A percentile compares a stretch with the other conserved stretches of the same genome.
Evolutionary conservation across 2,888 invertebrate genomes (phyloP).

Genomic region (Tricholauxania praeusta): DNA sequence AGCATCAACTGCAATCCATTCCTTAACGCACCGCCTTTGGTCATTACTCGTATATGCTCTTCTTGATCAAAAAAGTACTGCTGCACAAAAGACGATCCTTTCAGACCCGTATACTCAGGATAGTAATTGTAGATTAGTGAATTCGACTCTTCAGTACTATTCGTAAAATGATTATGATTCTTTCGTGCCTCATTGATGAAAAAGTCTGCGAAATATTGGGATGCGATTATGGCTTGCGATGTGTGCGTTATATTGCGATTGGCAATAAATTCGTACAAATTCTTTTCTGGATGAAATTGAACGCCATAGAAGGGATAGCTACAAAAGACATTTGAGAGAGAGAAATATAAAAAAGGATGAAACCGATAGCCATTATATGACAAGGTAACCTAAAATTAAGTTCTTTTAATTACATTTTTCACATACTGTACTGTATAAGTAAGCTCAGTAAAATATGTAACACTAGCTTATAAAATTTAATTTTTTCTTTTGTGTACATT

Average conservation of each 20-base stretch:
- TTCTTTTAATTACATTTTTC: too few relatives aligned
- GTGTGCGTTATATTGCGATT: slow-evolving; percentile 76
- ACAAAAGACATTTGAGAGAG: slow-evolving; percentile 37
- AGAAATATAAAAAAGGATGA: background rate
- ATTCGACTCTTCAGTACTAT: slow-evolving; percentile 69
- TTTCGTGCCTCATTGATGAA: slow-evolving; percentile 83
- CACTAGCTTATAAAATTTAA: too few relatives aligned
- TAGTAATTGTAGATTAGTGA: slow-evolving; percentile 81
- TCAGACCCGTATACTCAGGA: slow-evolving; percentile 74
- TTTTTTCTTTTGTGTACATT: too few relatives aligned
- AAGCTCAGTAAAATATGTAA: too few relatives aligned
- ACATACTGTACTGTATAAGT: too few relatives aligned
- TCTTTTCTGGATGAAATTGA: slow-evolving; percentile 95
- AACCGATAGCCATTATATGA: background rate
- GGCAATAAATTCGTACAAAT: slow-evolving; percentile 81
- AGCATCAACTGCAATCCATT: background rate
- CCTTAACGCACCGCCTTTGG: background rate
- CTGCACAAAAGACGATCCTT: slow-evolving; percentile 75
- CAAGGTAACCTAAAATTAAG: slow-evolving; percentile 2
- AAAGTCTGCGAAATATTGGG: slow-evolving; percentile 87
- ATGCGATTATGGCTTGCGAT: slow-evolving; percentile 72
- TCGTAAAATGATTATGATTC: slow-evolving; percentile 73
- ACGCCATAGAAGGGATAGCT: slow-evolving; percentile 87
- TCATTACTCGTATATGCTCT: background rate
- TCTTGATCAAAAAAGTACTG: slow-evolving; percentile 76